Conservation (phyloP, 2,113 vertebrate genomes). For the Callithrix jacchus region DNA sequence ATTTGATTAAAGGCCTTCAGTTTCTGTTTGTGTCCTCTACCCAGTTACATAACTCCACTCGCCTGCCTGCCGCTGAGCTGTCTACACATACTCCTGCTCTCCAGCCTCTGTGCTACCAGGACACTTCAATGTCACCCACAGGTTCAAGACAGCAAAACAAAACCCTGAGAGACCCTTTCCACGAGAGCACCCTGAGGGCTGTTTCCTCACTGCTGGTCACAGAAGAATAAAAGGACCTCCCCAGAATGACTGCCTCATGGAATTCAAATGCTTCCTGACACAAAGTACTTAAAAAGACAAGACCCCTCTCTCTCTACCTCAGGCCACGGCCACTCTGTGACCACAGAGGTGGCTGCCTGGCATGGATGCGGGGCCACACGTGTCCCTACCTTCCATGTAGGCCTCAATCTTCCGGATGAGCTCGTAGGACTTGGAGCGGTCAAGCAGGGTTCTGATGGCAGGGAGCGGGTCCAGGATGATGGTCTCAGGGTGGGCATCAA, state of each 20-base stretch:
- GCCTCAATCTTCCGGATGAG: constrained; percentile 96
- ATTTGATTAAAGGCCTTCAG: background rate
- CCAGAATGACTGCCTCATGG: fast-evolving
- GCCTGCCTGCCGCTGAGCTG: fast-evolving
- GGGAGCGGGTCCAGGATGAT: constrained; percentile 98
- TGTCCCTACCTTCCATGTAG: constrained; percentile 93
- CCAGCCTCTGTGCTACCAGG: background rate
- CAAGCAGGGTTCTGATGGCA: constrained; percentile 95
- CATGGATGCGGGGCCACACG: fast-evolving
- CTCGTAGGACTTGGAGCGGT: constrained; percentile 98
- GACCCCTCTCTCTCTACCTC: background rate
- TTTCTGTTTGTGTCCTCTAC: background rate
- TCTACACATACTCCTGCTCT: background rate
- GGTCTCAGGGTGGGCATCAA: constrained; percentile 97
- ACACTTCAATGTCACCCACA: background rate
- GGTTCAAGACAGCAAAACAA: background rate
- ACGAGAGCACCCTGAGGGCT: background rate
- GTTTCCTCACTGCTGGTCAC: background rate
- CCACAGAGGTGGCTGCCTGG: background rate
- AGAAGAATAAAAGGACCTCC: background rate
- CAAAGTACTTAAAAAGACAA: background rate
- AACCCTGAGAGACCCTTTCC: background rate
- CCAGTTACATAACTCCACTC: background rate
- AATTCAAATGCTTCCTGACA: background rate
- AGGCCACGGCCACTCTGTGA: fast-evolving